phyloP scores from a whole-genome alignment of 2,888 invertebrate species.

The Platycheirus albimanus region DNA sequence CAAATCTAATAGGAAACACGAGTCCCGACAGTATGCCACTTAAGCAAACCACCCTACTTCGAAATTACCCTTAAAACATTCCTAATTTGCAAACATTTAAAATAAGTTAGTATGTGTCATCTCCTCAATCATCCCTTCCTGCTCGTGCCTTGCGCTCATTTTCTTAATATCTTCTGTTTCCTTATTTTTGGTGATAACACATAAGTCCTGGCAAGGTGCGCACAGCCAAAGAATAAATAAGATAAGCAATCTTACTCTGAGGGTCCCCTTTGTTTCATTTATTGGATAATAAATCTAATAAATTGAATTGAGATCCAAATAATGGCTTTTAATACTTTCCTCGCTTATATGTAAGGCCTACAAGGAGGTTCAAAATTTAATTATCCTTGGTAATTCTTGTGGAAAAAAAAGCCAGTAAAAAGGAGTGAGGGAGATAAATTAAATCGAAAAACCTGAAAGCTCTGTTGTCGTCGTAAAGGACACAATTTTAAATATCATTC shows the following conservation, averaged over 20 bases:
- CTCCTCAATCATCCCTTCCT: neutral
- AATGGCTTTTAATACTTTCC: constrained; percentile 12
- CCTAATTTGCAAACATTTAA: neutral
- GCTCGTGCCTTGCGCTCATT: no score
- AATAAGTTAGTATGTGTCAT: neutral
- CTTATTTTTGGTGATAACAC: constrained; percentile 5
- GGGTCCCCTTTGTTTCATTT: neutral
- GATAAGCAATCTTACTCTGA: neutral
- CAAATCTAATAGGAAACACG: no score
- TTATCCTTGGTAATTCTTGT: constrained; percentile 2
- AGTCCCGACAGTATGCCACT: no score
- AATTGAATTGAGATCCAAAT: constrained; percentile 12
- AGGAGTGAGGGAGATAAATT: neutral
- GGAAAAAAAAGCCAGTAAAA: neutral
- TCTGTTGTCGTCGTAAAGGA: no score
- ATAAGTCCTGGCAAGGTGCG: neutral
- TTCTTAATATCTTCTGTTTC: neutral
- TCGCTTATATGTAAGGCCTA: no score
- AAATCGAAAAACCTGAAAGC: no score
- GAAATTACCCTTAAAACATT: no score
- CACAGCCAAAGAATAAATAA: neutral
- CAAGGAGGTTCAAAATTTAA: constrained; percentile 9
- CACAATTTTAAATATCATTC: neutral
- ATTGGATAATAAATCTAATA: constrained; percentile 24
- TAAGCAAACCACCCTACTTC: no score